A percentile compares a stretch with the other conserved stretches of the same genome.
Conservation (phyloP, 2,797 vertebrate species). For the Scleropages formosus region DNA sequence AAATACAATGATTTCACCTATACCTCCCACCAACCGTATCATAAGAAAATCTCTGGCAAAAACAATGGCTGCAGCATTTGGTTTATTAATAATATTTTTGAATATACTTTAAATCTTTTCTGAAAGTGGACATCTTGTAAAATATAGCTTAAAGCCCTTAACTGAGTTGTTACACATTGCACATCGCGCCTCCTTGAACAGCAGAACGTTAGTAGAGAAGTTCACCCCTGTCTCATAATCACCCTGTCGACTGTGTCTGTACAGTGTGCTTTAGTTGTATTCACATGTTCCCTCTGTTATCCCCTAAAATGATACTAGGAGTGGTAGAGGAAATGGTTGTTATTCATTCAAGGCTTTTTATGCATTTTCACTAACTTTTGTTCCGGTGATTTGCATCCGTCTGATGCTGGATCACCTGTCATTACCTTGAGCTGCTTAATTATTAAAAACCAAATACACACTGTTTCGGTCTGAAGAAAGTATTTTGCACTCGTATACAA, state of each 20-base stretch:
- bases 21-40: conserved; percentile 47
- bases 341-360: not conserved
- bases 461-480: not conserved
- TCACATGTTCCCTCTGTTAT: conserved; percentile 7
- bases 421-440: not conserved
- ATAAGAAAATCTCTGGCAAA: conserved; percentile 61
- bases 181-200: conserved; percentile 49
- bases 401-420: not conserved
- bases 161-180: conserved; percentile 71
- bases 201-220: conserved; percentile 47
- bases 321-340: not conserved
- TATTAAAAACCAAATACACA: not conserved
- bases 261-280: conserved; percentile 26
- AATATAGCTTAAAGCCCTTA: conserved; percentile 82
- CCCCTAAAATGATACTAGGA: not conserved
- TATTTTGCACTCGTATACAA: not conserved
- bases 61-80: conserved; percentile 75
- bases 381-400: not conserved
- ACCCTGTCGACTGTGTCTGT: conserved; percentile 22
- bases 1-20: conserved; percentile 25
- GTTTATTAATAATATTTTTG: conserved; percentile 75
- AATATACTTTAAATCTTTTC: conserved; percentile 34
- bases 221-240: conserved; percentile 26
- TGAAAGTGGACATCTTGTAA: conserved; percentile 69
- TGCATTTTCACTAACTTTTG: not conserved